These are phyloP conservation scores for Aphidoletes aphidimyza DNA, from an alignment of 2,888 invertebrate species.

Conservation along the genomic window DNA sequence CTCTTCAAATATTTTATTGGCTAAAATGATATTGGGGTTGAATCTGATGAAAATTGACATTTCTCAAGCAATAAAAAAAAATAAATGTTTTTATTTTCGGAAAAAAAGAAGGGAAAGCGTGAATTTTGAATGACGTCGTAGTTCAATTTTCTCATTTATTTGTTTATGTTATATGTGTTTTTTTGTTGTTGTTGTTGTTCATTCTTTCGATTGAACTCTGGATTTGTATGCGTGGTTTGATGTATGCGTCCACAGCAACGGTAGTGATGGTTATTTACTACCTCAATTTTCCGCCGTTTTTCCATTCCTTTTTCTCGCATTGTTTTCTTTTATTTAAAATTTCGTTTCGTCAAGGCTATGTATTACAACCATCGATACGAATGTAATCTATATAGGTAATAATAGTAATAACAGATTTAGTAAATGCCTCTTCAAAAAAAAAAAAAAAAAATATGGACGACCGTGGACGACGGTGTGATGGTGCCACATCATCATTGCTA, in stretches of 20 bases:
- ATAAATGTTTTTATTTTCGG: constrained; percentile 12
- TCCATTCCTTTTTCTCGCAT: not conserved
- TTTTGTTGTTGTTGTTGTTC: too few species aligned
- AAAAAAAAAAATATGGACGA: too few species aligned
- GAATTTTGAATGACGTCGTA: constrained; percentile 19
- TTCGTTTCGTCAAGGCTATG: not conserved
- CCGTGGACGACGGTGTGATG: not conserved
- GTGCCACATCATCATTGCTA: constrained; percentile 46
- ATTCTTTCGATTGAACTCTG: not conserved
- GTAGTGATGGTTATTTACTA: not conserved
- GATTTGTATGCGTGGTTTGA: not conserved
- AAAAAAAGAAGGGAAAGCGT: not conserved
- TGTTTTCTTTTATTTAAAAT: not conserved
- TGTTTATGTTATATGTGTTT: constrained; percentile 1
- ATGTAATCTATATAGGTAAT: constrained; percentile 26
- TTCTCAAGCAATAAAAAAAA: constrained; percentile 28
- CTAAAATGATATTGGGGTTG: constrained; percentile 34
- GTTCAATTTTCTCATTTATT: constrained; percentile 33
- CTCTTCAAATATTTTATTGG: constrained; percentile 26
- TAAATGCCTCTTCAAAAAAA: not conserved
- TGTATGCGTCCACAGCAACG: not conserved
- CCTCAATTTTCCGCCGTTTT: constrained; percentile 11
- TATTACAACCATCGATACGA: not conserved
- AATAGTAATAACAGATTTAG: constrained; percentile 29
- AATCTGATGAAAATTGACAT: constrained; percentile 50